A percentile compares a stretch with the other conserved stretches of the same genome.
These are phyloP conservation scores for Catharus minimus DNA, from an alignment of 2,113 vertebrate species.

Conservation along the genomic window DNA sequence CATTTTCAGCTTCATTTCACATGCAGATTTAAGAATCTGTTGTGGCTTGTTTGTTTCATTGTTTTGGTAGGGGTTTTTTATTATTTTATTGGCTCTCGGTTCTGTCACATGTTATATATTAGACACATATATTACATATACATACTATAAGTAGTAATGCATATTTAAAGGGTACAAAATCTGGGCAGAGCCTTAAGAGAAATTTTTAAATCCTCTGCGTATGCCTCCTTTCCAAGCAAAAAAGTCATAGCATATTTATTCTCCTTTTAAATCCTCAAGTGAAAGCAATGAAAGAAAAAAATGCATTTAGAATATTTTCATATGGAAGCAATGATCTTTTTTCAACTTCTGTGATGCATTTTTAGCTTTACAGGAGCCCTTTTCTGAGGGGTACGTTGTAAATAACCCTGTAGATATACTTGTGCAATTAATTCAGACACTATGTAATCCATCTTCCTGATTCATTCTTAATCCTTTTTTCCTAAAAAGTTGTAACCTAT, in stretches of 20 bases:
- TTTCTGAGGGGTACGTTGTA: neutral
- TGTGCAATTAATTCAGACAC: neutral
- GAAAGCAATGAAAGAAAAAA: neutral
- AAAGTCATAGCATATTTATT: neutral
- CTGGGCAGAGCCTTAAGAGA: neutral
- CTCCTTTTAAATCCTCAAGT: neutral
- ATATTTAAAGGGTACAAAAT: neutral
- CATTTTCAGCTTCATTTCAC: neutral
- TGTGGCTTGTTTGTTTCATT: neutral
- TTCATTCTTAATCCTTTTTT: neutral
- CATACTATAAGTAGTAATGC: neutral
- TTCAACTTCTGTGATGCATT: neutral
- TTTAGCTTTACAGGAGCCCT: neutral
- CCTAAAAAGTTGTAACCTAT: neutral
- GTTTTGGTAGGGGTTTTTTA: accelerated
- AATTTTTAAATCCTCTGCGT: neutral
- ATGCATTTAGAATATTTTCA: neutral
- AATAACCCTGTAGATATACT: neutral
- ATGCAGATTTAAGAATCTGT: neutral
- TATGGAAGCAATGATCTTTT: neutral
- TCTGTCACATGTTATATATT: neutral
- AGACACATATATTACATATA: neutral
- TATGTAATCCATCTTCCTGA: neutral
- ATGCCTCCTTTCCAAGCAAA: neutral
- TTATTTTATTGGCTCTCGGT: neutral